Evolutionary conservation across 2,888 invertebrate species (phyloP).

Genomic region (Timandra comae): DNA sequence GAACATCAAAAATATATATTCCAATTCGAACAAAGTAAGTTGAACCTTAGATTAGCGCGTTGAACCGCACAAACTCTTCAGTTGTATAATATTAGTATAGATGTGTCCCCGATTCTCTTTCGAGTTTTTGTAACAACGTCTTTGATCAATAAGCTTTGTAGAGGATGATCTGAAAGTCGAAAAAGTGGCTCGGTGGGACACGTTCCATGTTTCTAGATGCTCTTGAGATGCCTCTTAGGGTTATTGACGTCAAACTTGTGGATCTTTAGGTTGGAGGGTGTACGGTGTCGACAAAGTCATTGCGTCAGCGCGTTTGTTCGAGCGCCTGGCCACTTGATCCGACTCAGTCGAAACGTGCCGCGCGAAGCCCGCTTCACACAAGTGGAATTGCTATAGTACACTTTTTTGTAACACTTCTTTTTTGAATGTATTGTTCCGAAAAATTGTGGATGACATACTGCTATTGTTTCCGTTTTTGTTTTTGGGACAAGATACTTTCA

Average conservation of each 20-base stretch:
- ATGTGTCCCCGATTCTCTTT: constrained; percentile 7
- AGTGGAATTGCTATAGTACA: constrained; percentile 25
- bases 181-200: constrained; percentile 50
- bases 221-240: constrained; percentile 34
- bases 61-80: no score
- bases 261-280: constrained; percentile 35
- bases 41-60: no score
- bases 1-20: no score
- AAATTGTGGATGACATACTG: not conserved
- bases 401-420: constrained; percentile 16
- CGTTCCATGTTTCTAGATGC: constrained; percentile 32
- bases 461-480: no score
- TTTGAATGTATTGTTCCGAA: constrained; percentile 19
- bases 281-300: constrained; percentile 49
- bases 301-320: constrained; percentile 52
- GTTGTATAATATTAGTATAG: no score
- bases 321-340: constrained; percentile 40
- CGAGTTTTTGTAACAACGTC: constrained; percentile 23
- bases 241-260: constrained; percentile 48
- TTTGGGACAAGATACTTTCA: no score
- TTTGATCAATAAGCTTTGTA: constrained; percentile 51
- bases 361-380: constrained; percentile 23
- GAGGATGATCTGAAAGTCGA: constrained; percentile 28
- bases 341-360: constrained; percentile 36
- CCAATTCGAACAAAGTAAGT: no score